Evolutionary conservation across 2,797 vertebrate genomes (phyloP), one percentile per base, ranked within the genome.

Genomic region (Cryptoprocta ferox): DNA sequence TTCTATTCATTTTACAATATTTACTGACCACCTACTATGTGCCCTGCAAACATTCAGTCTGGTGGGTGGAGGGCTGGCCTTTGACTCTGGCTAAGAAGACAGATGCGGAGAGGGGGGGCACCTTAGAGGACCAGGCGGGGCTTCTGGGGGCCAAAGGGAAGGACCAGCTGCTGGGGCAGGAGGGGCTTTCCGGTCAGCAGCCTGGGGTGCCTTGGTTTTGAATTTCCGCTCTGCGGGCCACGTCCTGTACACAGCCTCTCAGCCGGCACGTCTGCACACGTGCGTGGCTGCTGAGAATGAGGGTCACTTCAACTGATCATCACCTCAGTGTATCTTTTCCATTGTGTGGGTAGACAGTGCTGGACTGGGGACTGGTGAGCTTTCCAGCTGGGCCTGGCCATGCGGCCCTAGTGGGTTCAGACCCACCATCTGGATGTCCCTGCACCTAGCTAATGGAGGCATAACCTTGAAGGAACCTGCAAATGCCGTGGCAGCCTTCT

Each of bases 201-300:
- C 95, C 95, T 82, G 48, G n/a, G 88, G 95, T 96, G 94, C 93
- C 95, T 97, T 98, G 96, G 94, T 88, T 97, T 96, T 97, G 94
- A 97, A 97, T 97, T 97, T 98, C 98, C 97, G 96, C 98, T 97
- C 98, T 95, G 97, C 92, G 13, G 98, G 97, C 96, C 73, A 96
- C 71, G 98, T 98, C 98, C 98, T 98, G 98, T 97, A 71, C 95
- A 97, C 97, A 96, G 95, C 96, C 89, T 86, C 83, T 94, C 90
- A n/a, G 93, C 73, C 95, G 24, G 97, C 98, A 98, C 97, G 97
- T 98, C 98, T 95, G 63, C 96, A 97, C 96, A 89, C 89, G 93
- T 92, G 96, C 81, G 0, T 82, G 88, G 79, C 92, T 26, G 13
- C 84, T 68, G 81, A 82, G 87, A 73, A 75, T 42, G 50, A 88